These are phyloP conservation scores for Serilophus lunatus DNA, from an alignment of 2,113 vertebrate genomes.

Conservation along the genomic window DNA sequence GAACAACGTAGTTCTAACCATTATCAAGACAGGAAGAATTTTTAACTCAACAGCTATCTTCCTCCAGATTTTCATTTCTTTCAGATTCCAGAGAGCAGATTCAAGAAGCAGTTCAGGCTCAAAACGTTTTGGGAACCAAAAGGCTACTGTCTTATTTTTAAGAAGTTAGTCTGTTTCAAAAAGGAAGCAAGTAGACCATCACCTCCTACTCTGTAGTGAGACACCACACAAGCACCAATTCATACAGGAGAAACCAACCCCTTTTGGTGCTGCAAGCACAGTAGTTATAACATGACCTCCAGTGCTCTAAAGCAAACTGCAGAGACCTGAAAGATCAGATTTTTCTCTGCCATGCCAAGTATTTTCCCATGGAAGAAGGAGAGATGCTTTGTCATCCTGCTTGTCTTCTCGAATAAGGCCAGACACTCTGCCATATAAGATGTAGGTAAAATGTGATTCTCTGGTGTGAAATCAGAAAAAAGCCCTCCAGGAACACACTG, in stretches of 20 bases:
- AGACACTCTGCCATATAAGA: background rate
- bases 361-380: fast-evolving
- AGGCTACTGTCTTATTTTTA: background rate
- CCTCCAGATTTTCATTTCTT: background rate
- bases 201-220: too few species aligned
- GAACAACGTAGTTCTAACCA: background rate
- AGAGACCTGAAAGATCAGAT: fast-evolving
- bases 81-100: background rate
- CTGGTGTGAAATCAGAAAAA: background rate
- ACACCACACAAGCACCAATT: background rate
- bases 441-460: background rate
- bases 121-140: background rate
- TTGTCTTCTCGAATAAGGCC: background rate
- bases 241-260: background rate
- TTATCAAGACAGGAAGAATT: background rate
- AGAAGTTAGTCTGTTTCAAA: background rate
- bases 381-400: background rate
- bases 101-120: background rate
- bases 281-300: background rate
- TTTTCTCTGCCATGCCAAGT: background rate
- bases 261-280: fast-evolving
- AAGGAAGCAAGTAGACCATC: background rate
- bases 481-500: background rate
- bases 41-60: background rate
- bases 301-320: background rate